Evolutionary conservation across 1,140 invertebrate genomes (phyloP), one percentile per base, ranked within the genome.

Genomic region (Euglossa dilemma): DNA sequence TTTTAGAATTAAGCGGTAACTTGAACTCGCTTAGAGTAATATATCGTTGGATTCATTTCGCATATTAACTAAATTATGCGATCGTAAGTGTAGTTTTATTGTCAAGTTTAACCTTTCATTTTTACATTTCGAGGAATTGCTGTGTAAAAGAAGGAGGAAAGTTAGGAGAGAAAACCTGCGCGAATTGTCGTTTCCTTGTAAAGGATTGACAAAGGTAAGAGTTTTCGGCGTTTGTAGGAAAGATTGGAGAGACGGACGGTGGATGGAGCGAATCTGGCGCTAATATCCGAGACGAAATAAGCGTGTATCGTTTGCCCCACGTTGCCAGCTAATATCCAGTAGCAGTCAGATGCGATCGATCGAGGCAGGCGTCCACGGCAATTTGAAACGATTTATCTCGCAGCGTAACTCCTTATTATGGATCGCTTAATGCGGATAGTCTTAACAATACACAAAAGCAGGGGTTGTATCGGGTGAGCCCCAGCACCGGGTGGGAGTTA

Each of bases 371-470:
- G 82, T 84, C 85, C 76, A 84, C 72, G 91, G 92, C 91, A 93
- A 93, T 93, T 93, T 91, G 89, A 89, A 89, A 90, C 92, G 92
- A 94, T 92, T 93, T 91, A 94, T 93, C 91, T 91, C 89, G 91
- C 91, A 90, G 89, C 91, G 91, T 92, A 92, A 92, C 91, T 91
- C 89, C 87, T 91, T 90, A 93, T 93, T 93, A 92, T 92, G 90
- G 92, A 94, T 93, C 91, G 92, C 90, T 94, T 91, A 93, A 93
- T 92, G 92, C 92, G 93, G 93, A 93, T 93, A 93, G 91, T 93
- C 92, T 94, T 93, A 93, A 94, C 93, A 93, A 94, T 94, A 93
- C 93, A 94, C 93, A 94, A 94, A 94, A 93, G 93, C 91, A 71
- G 87, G 85, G 80, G 87, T 90, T 92, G 92, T 93, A 93, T 93